Conservation (phyloP, 2,797 vertebrate genomes). For the Heteromormyrus szaboi region DNA sequence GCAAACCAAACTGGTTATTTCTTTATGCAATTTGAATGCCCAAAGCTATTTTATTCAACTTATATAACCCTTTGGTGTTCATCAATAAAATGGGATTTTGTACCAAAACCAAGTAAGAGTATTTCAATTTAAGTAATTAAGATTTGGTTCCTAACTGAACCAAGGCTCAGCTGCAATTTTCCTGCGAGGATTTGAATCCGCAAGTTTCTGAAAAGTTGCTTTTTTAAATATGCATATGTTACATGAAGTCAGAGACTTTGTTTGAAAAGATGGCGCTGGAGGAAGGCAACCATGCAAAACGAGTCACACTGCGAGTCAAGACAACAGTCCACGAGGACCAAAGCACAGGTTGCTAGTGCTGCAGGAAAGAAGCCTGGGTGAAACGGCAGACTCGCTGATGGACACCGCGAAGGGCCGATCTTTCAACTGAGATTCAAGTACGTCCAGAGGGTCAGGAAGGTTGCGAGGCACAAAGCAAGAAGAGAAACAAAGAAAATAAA, state of each 20-base stretch:
- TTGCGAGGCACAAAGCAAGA: background rate
- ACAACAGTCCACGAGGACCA: background rate
- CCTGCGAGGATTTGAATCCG: background rate
- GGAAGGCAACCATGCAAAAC: background rate
- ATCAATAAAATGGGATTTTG: background rate
- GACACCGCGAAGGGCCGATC: background rate
- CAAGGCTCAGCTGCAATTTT: background rate
- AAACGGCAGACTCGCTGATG: background rate
- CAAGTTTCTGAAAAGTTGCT: background rate
- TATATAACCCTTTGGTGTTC: background rate
- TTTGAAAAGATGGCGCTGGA: background rate
- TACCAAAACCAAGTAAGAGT: background rate
- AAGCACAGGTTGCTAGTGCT: background rate
- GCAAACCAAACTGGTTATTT: background rate
- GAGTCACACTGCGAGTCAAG: background rate
- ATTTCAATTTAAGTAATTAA: background rate
- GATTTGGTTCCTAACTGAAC: background rate
- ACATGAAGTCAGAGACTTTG: background rate
- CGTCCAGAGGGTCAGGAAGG: background rate
- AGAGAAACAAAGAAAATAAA: background rate
- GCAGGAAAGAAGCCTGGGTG: background rate
- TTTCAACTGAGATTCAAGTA: background rate
- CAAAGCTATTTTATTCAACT: background rate
- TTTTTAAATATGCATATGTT: slow-evolving; percentile 4
- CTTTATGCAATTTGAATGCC: background rate